phyloP scores from a whole-genome alignment of 2,113 vertebrate genomes.

The Rynchops niger region DNA sequence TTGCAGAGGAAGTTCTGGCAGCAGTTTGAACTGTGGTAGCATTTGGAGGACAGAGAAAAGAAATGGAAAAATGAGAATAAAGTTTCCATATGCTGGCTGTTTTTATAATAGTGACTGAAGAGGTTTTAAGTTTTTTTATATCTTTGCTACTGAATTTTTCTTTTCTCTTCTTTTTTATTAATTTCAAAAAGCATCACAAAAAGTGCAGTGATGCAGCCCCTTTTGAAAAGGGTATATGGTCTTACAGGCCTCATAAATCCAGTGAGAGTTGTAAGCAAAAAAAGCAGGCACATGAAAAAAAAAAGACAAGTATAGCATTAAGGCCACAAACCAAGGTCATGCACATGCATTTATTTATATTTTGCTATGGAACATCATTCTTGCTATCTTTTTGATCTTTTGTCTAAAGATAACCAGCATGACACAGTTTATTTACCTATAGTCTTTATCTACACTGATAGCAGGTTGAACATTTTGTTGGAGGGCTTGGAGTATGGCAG shows the following conservation, averaged over 20 bases:
- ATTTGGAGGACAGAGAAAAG: conserved; percentile 86
- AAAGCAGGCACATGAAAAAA: not conserved
- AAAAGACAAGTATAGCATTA: not conserved
- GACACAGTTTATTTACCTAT: not conserved
- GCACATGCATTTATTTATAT: not conserved
- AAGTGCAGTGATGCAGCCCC: not conserved
- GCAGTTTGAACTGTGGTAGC: conserved; percentile 84
- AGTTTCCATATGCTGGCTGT: not conserved
- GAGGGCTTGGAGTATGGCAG: not conserved
- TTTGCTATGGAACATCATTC: not conserved
- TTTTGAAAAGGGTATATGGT: not conserved
- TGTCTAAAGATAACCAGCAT: not conserved
- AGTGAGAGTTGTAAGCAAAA: not conserved
- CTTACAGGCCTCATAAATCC: not conserved
- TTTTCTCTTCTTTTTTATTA: not conserved
- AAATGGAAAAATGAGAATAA: conserved; percentile 80
- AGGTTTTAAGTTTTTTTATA: not conserved
- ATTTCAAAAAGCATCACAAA: not conserved
- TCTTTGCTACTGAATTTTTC: not conserved
- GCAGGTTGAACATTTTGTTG: not conserved
- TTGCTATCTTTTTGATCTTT: not conserved
- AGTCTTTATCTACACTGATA: not conserved
- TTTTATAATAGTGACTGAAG: not conserved
- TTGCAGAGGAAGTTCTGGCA: conserved; percentile 90
- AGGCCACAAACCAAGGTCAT: not conserved